phyloP scores from a whole-genome alignment of 23 tunicate genomes.

The Ascidia mentula region DNA sequence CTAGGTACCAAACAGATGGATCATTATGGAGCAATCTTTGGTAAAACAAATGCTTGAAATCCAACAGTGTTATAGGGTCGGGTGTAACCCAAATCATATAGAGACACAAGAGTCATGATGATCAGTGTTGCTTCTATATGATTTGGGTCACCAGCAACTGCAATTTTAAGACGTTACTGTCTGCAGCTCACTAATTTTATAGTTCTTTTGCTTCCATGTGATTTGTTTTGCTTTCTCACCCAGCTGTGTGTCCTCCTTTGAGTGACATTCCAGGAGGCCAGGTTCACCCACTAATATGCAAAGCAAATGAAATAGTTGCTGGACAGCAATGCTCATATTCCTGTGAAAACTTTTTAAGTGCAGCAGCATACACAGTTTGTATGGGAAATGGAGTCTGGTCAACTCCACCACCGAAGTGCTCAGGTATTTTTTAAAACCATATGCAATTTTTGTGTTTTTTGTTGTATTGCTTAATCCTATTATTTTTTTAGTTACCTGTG shows the following conservation, averaged over 20 bases:
- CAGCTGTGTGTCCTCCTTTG: conserved; percentile 75
- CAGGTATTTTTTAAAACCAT: conserved; percentile 10
- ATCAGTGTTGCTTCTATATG: too few relatives aligned
- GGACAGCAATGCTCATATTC: conserved; percentile 45
- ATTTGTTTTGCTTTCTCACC: too few relatives aligned
- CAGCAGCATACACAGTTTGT: conserved; percentile 47
- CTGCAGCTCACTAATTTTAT: too few relatives aligned
- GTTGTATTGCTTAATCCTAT: background rate
- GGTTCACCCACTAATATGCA: conserved; percentile 42
- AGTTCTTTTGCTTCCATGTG: too few relatives aligned
- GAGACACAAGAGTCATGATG: too few relatives aligned
- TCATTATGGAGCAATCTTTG: too few relatives aligned
- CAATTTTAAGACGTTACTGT: too few relatives aligned
- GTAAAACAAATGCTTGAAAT: too few relatives aligned
- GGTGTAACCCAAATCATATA: too few relatives aligned
- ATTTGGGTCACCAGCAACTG: too few relatives aligned
- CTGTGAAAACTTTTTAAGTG: conserved; percentile 27
- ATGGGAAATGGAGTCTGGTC: conserved; percentile 82
- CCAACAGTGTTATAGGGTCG: too few relatives aligned
- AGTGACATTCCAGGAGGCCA: conserved; percentile 24
- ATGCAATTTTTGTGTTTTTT: background rate
- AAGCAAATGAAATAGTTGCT: conserved; percentile 16
- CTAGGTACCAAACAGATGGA: too few relatives aligned
- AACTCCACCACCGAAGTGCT: conserved; percentile 61
- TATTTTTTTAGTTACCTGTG: conserved; percentile 33